These are phyloP conservation scores for Nymphalis c-album DNA, from an alignment of 2,888 invertebrate genomes.

Conservation along the genomic window DNA sequence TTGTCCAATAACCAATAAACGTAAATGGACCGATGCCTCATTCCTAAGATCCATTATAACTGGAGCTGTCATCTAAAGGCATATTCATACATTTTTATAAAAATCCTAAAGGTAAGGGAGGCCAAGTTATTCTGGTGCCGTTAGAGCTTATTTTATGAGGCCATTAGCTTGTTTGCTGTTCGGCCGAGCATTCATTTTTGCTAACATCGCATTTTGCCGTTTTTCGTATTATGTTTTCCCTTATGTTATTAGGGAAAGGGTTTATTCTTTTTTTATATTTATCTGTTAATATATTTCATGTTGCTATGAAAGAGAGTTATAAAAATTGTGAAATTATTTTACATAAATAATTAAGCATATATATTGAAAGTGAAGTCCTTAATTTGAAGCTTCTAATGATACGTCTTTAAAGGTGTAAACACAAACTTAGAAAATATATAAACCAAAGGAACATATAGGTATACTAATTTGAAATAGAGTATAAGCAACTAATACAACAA, in stretches of 20 bases:
- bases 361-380: no score
- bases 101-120: conserved; percentile 41
- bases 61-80: conserved; percentile 44
- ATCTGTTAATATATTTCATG: conserved; percentile 6
- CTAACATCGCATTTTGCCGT: conserved; percentile 53
- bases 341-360: no score
- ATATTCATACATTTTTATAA: conserved; percentile 13
- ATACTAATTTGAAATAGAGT: no score
- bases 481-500: no score
- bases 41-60: conserved; percentile 53
- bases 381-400: no score
- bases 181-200: conserved; percentile 53
- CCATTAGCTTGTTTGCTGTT: conserved; percentile 71
- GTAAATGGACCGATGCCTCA: conserved; percentile 68
- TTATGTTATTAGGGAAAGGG: conserved; percentile 43
- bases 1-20: conserved; percentile 74
- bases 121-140: conserved; percentile 49
- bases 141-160: conserved; percentile 59
- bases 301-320: neutral
- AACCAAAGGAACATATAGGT: no score
- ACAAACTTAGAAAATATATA: no score
- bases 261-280: conserved; percentile 35
- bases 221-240: conserved; percentile 46
- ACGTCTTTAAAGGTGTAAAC: no score
- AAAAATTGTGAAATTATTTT: neutral